Percentiles rank a stretch among this genome's conserved stretches.
Conservation (phyloP, 2,797 vertebrate genomes). For the Pteronotus mesoamericanus region DNA sequence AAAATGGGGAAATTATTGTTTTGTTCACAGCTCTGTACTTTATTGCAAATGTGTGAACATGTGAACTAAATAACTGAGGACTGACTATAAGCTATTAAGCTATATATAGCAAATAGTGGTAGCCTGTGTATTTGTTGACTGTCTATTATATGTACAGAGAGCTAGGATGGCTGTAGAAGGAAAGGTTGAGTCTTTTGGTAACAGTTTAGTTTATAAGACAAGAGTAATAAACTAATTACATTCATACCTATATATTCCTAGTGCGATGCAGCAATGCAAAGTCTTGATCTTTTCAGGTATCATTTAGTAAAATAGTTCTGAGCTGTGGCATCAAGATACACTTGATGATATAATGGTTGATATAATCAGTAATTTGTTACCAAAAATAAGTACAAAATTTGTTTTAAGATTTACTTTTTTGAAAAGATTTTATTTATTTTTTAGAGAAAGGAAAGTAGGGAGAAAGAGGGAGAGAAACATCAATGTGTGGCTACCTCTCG, state of each 20-base stretch:
- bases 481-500: too few relatives aligned
- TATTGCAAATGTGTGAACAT: neutral
- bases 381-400: neutral
- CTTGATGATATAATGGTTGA: neutral
- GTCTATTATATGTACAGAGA: neutral
- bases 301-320: neutral
- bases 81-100: neutral
- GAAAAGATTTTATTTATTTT: too few relatives aligned
- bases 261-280: accelerated
- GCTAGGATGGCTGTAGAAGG: neutral
- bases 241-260: neutral
- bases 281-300: neutral
- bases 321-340: neutral
- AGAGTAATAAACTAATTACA: neutral
- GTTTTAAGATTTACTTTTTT: neutral
- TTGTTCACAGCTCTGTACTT: neutral
- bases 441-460: too few relatives aligned
- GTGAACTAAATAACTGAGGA: neutral
- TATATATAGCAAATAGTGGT: neutral
- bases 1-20: neutral
- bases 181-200: neutral
- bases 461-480: too few relatives aligned
- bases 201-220: neutral
- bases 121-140: neutral
- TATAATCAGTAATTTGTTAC: neutral